Evolutionary conservation across 2,113 vertebrate species (phyloP), one percentile per base, ranked within the genome.

Genomic region (Ptilonorhynchus violaceus): DNA sequence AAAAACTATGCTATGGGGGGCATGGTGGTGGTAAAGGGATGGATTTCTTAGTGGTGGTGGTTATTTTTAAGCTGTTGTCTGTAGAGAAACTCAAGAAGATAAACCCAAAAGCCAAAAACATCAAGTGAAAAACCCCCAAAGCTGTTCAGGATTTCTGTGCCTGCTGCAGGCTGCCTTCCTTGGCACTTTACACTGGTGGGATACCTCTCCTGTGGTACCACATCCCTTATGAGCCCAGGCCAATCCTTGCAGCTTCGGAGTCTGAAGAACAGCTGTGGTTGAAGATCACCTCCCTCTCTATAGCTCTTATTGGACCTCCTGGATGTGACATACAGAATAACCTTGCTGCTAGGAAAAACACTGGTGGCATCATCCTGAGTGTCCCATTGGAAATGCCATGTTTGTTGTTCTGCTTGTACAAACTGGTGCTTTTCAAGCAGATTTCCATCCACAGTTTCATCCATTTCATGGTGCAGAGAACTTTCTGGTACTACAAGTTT

Each of bases 21-120:
- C 8, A 39, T 8, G 13, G 1, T n/a, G 1, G 5, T 42, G 4
- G 1, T 0, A 2, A 44, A 84, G 23, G 27, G 25, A 19, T 88
- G 25, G 4, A 27, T 52, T 79, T 66, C 33, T 62, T 67, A 14
- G 2, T 52, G 7, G 10, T 63, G 7, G 20, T 44, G 15, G 10
- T 58, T 46, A 21, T 37, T 78, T 91, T 70, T 37, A 41, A 42
- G 24, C 17, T 70, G 25, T 47, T 83, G 10, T 35, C n/a, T 52
- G 8, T 33, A 69, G 49, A 53, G 24, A 4, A 1, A 30, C 7
- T 73, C 22, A 63, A 76, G 47, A 74, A 87, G 20, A 39, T 46
- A 33, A 85, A 56, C 11, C 7, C 12, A 16, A 53, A 49, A 49
- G 7, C 28, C 16, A 50, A 37, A 89, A 85, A 4, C 23, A 37